These are phyloP conservation scores for Drosophila falleni DNA, from an alignment of 2,888 invertebrate genomes.

Conservation along the genomic window DNA sequence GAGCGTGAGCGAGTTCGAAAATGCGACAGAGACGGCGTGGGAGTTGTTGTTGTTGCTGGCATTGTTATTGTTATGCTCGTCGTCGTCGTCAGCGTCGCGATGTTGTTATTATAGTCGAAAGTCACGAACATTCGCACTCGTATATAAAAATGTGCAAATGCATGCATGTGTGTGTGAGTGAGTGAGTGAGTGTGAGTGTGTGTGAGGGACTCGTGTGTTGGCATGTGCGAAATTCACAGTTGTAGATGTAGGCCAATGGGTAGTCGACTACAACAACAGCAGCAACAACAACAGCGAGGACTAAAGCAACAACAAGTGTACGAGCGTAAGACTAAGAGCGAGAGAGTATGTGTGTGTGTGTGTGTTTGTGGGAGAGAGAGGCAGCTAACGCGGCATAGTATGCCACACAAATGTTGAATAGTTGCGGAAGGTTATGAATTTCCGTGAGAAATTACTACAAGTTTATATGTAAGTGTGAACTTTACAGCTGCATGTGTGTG, in stretches of 20 bases:
- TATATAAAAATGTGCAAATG: conserved; percentile 9
- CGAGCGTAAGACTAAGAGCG: background rate
- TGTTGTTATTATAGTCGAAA: conserved; percentile 55
- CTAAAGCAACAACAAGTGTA: conserved; percentile 20
- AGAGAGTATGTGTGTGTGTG: background rate
- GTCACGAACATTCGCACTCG: conserved; percentile 58
- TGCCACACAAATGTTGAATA: conserved; percentile 81
- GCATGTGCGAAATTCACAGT: conserved; percentile 67
- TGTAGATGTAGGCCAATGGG: conserved; percentile 84
- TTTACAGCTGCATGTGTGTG: background rate
- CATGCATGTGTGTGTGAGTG: background rate
- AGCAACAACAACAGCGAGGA: conserved; percentile 31
- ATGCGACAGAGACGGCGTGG: conserved; percentile 30
- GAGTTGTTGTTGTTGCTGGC: conserved; percentile 27
- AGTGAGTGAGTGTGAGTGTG: background rate
- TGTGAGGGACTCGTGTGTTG: conserved; percentile 34
- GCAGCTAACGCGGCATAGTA: conserved; percentile 57
- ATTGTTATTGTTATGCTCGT: conserved; percentile 32
- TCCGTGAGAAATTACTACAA: conserved; percentile 83
- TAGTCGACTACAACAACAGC: conserved; percentile 58
- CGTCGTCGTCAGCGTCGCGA: conserved; percentile 18
- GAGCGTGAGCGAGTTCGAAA: conserved; percentile 67
- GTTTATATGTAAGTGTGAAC: conserved; percentile 29
- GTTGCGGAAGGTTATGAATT: conserved; percentile 84
- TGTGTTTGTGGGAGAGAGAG: conserved; percentile 5